Evolutionary conservation across 2,888 invertebrate species (phyloP), one percentile per base, ranked within the genome.

Genomic region (Cristatella mucedo): DNA sequence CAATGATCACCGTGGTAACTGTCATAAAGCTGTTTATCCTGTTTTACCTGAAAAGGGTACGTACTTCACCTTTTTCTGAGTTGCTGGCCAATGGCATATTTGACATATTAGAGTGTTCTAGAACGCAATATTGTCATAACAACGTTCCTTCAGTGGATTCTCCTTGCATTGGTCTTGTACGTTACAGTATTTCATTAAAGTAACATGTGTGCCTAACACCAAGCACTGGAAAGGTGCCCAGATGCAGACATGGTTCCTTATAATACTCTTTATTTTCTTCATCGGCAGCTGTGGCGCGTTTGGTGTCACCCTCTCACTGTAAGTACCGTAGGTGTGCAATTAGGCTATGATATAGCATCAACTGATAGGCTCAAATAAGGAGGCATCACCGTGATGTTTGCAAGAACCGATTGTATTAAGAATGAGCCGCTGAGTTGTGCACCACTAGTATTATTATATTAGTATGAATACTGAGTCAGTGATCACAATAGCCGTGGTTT

Each of bases 171-270:
- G 15, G 20, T n/a, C 33, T 52, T 53, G 11, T 48, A 67, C 52
- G 63, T 68, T 42, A 72, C 74, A 42, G 72, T 77, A 1, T 51
- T 76, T 40, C 64, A 72, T 42, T n/a, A n/a, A n/a, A n/a, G n/a
- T n/a, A n/a, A 75, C 76, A 45, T 80, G 80, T 54, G 74, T 73
- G 53, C 78, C 80, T 7, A 76, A 80, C 1, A 71, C 69, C 4
- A 72, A 70, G 47, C 68, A 74, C 1, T 78, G 77, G 77, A 62
- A 74, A 40, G 79, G 80, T 2, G 75, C 81, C 11, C 78, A 80
- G 56, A 78, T 79, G 1, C 76, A 81, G 55, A 82, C 82, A 0
- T 72, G 80, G 41, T 76, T 81, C 49, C 70, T 64, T 21, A 52
- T 47, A 3, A 54, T 59, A 44, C 51, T 61, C 4, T 59, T 64